Percentiles rank a stretch among this genome's conserved stretches.
Conservation (phyloP, 2,888 invertebrate genomes). For the Diachrysia chrysitis region DNA sequence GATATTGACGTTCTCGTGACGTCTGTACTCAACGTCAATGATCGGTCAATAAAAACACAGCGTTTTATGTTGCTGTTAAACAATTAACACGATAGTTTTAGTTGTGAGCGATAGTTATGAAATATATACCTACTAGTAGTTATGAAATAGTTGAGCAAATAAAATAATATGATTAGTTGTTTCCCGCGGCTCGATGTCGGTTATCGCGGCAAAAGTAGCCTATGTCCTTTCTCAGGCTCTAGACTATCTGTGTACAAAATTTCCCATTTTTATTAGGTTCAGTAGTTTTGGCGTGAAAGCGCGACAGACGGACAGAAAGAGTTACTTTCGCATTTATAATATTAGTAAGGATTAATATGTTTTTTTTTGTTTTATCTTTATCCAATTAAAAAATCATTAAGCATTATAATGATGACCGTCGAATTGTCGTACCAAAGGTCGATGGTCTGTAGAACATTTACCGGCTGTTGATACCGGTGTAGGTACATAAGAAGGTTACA, state of each 20-base stretch:
- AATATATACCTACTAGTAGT: neutral
- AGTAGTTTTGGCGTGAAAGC: too few species aligned
- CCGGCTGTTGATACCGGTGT: slow-evolving; percentile 12
- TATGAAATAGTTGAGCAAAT: too few species aligned
- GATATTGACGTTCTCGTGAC: slow-evolving; percentile 58
- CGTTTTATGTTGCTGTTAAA: slow-evolving; percentile 48
- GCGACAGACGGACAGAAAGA: too few species aligned
- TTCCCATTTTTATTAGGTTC: too few species aligned
- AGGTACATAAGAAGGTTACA: slow-evolving; percentile 36
- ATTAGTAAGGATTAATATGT: too few species aligned
- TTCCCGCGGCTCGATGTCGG: too few species aligned
- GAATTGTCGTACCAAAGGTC: slow-evolving; percentile 23
- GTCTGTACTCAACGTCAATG: slow-evolving; percentile 42
- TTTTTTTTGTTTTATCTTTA: neutral
- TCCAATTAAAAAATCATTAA: neutral
- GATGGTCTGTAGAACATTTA: slow-evolving; percentile 22
- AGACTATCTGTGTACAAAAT: too few species aligned
- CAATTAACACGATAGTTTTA: slow-evolving; percentile 36
- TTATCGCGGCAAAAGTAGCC: too few species aligned
- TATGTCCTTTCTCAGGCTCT: too few species aligned
- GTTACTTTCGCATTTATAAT: too few species aligned
- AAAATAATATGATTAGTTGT: too few species aligned
- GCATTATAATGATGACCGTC: neutral
- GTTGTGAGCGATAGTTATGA: slow-evolving; percentile 5
- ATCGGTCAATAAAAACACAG: slow-evolving; percentile 41